Conservation (phyloP, 1,140 invertebrate genomes). For the Drosophila teissieri region DNA sequence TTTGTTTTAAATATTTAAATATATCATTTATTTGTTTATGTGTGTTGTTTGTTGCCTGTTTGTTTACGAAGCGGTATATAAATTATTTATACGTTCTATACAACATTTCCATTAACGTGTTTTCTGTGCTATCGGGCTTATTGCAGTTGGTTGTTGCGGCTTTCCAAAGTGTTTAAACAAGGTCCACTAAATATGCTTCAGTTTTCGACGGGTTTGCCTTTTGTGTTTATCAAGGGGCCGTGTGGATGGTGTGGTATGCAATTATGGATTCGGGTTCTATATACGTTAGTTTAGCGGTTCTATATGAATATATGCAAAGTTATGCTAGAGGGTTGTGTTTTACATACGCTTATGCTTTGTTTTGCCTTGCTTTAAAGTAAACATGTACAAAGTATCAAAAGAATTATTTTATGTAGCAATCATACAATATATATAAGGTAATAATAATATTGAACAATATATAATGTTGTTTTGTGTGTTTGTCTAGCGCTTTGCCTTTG, state of each 20-base stretch:
- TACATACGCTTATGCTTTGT: constrained; percentile 29
- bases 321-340: constrained; percentile 59
- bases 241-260: constrained; percentile 31
- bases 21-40: constrained; percentile 54
- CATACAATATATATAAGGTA: constrained; percentile 78
- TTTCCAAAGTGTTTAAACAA: constrained; percentile 47
- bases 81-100: constrained; percentile 67
- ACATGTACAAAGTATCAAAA: constrained; percentile 82
- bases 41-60: constrained; percentile 51
- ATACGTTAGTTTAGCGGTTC: constrained; percentile 56
- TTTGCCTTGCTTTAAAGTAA: constrained; percentile 68
- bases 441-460: constrained; percentile 80
- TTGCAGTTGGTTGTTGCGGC: constrained; percentile 43
- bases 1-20: constrained; percentile 68
- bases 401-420: constrained; percentile 79
- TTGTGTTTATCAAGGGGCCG: not conserved
- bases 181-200: constrained; percentile 55
- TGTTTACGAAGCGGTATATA: constrained; percentile 56
- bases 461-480: constrained; percentile 52
- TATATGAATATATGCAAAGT: constrained; percentile 62
- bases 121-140: constrained; percentile 40
- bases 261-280: constrained; percentile 47
- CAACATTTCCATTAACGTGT: constrained; percentile 59
- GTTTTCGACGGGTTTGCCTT: constrained; percentile 18
- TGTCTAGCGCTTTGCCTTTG: constrained; percentile 75